Evolutionary conservation across 1,140 invertebrate genomes (phyloP), one percentile per base, ranked within the genome.

Genomic region (Cherax destructor): DNA sequence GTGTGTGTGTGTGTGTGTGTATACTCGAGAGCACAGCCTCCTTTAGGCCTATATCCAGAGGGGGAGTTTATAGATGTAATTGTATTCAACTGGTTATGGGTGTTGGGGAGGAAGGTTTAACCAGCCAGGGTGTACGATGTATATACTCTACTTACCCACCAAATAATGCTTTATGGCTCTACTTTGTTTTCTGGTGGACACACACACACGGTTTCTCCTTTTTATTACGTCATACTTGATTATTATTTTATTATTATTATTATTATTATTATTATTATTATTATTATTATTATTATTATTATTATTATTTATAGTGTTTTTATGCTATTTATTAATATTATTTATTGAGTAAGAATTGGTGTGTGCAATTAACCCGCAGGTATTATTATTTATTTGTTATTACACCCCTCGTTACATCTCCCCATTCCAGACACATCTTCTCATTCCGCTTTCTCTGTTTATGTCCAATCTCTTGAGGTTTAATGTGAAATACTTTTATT

Each of bases 61-160:
- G 6, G 83, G 87, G 30, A 1, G 87, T 88, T 88, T 88, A 81
- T 88, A 81, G 87, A 61, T 83, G 87, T 88, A 88, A 88, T 88
- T 88, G 81, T 81, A 59, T 88, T 88, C 61, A 88, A 83, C 79
- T 30, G 79, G 87, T 81, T 83, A 83, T 88, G 74, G 87, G 87
- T 83, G 83, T 65, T 18, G 83, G 47, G 18, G 18, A 61, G 69
- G 65, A 30, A 16, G 41, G 52, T 9, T 56, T 10, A 13, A 13
- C 52, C 52, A 41, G 0, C 30, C 30, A 41, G 30, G 30, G 30
- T 1, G 30, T 41, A 41, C 30, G 30, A 2, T 1, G 30, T 41
- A 41, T 2, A 41, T 41, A 41, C 30, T 41, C 61, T 81, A 65
- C 16, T 86, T 77, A 56, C 76, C 49, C 6, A 30, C 50, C 52